Percentiles rank a stretch among this genome's conserved stretches.
Conservation (phyloP, 2,797 vertebrate genomes). For the Centropyge bicolor region DNA sequence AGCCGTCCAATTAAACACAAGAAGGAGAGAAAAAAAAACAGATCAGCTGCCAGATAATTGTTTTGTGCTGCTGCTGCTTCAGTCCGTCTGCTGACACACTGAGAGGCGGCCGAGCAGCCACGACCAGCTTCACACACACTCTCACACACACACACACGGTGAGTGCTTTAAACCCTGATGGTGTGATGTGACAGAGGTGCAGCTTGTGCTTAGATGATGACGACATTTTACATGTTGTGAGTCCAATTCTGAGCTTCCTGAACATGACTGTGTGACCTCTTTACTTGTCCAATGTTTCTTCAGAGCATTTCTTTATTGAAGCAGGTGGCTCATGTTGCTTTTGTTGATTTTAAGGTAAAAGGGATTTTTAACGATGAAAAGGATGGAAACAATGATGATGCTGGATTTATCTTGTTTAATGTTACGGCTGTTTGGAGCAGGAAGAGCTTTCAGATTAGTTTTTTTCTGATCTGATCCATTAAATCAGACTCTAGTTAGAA, state of each 20-base stretch:
- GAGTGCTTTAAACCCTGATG: slow-evolving; percentile 13
- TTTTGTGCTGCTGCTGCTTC: slow-evolving; percentile 28
- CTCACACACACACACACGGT: slow-evolving; percentile 27
- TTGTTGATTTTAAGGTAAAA: too few species aligned
- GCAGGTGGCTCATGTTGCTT: neutral
- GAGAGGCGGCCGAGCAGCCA: slow-evolving; percentile 10
- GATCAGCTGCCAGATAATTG: slow-evolving; percentile 44
- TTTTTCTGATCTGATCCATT: neutral
- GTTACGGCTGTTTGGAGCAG: neutral
- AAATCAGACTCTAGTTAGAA: neutral
- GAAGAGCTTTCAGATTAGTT: neutral
- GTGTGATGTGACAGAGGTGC: neutral
- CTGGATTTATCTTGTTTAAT: neutral
- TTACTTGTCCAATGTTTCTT: neutral
- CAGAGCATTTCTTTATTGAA: neutral
- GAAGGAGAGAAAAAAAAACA: slow-evolving; percentile 24
- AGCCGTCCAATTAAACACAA: slow-evolving; percentile 74
- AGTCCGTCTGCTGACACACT: slow-evolving; percentile 23
- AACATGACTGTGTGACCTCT: neutral
- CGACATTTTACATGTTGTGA: neutral
- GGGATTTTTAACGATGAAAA: neutral
- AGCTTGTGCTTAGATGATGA: neutral
- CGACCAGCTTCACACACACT: neutral
- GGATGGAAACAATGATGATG: neutral
- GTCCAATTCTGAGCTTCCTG: neutral